A percentile compares a stretch with the other conserved stretches of the same genome.
These are phyloP conservation scores for Alectura lathami DNA, from an alignment of 2,113 vertebrate genomes.

Conservation along the genomic window DNA sequence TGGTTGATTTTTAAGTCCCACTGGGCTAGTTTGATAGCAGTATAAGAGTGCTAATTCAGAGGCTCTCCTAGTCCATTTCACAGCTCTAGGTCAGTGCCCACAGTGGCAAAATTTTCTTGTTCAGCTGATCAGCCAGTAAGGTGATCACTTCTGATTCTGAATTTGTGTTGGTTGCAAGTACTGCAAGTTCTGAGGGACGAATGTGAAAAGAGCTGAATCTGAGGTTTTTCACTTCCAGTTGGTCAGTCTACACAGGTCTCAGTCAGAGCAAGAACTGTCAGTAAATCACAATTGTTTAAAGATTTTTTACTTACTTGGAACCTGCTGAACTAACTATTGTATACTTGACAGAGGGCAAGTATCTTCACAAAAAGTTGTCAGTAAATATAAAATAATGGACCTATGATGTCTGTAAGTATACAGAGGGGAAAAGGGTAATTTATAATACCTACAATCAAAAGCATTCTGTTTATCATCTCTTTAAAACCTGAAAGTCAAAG, in stretches of 20 bases:
- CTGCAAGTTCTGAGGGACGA: not conserved
- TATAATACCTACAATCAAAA: not conserved
- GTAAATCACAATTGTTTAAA: not conserved
- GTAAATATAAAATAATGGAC: not conserved
- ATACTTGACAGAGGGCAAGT: not conserved
- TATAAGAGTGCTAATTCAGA: not conserved
- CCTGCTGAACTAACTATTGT: not conserved
- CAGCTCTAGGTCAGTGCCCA: not conserved
- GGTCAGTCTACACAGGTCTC: not conserved
- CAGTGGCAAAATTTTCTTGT: not conserved
- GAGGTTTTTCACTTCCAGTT: not conserved
- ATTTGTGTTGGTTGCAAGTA: not conserved
- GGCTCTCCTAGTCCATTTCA: not conserved
- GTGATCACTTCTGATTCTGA: not conserved
- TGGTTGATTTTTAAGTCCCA: not conserved
- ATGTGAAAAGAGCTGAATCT: not conserved
- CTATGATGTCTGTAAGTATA: not conserved
- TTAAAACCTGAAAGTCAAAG: not conserved
- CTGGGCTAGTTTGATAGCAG: not conserved
- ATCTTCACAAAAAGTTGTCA: not conserved
- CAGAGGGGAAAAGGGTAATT: not conserved
- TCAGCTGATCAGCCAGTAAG: not conserved
- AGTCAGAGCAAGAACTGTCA: not conserved
- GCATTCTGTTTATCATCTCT: not conserved
- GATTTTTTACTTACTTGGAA: not conserved